phyloP scores from a whole-genome alignment of 92 coral and sea anemone genomes.

The Desmophyllum pertusum region DNA sequence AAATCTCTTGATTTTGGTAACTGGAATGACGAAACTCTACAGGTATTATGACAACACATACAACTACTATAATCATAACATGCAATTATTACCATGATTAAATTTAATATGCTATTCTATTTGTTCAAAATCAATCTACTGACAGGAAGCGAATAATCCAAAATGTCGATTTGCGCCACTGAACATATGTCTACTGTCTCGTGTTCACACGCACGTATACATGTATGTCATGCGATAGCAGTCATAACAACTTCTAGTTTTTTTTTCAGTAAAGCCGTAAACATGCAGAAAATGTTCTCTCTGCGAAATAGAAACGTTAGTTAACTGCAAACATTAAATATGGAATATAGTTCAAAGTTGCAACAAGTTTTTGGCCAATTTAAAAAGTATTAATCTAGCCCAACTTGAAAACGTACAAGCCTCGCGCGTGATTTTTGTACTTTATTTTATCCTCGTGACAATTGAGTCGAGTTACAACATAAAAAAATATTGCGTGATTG shows the following conservation, averaged over 20 bases:
- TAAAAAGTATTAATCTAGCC: background rate
- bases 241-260: too few relatives aligned
- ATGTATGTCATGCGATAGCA: too few relatives aligned
- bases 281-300: background rate
- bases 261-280: background rate
- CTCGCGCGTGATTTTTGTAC: too few relatives aligned
- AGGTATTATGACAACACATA: background rate
- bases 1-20: conserved; percentile 17
- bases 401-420: background rate
- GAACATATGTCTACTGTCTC: background rate
- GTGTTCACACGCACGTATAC: background rate
- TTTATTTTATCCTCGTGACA: too few relatives aligned
- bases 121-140: too few relatives aligned
- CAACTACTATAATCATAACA: background rate
- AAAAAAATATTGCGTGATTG: too few relatives aligned
- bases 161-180: background rate
- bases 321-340: background rate
- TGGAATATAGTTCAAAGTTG: too few relatives aligned
- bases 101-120: too few relatives aligned
- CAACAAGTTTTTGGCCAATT: too few relatives aligned
- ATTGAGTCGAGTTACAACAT: too few relatives aligned
- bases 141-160: background rate
- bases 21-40: conserved; percentile 22
- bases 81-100: background rate
- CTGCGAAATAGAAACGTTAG: background rate